Conservation (phyloP, 2,888 invertebrate species). For the Rhingia rostrata region DNA sequence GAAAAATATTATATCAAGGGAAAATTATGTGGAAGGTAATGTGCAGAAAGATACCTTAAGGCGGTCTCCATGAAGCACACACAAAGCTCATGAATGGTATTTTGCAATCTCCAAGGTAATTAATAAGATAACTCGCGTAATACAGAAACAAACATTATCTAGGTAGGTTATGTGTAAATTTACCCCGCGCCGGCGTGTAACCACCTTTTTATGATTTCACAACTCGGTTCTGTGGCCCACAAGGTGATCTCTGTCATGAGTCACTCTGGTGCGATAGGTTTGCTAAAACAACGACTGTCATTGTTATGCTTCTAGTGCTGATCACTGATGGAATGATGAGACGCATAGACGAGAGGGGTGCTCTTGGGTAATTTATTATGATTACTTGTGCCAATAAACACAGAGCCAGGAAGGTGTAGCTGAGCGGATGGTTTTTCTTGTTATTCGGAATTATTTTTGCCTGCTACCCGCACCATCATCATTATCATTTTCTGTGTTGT, state of each 20-base stretch:
- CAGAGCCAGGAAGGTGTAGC: conserved; percentile 47
- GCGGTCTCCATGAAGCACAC: conserved; percentile 15
- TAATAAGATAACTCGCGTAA: conserved; percentile 44
- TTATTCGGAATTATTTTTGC: conserved; percentile 24
- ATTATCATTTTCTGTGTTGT: neutral
- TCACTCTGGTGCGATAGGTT: conserved; percentile 6
- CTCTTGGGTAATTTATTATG: conserved; percentile 58
- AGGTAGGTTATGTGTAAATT: neutral
- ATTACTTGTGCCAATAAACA: conserved; percentile 52
- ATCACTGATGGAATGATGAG: conserved; percentile 7
- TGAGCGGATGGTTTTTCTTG: conserved; percentile 19
- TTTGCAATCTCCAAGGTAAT: conserved; percentile 57
- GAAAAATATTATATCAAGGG: conserved; percentile 29
- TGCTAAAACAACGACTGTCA: conserved; percentile 29
- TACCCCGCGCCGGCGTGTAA: conserved; percentile 4
- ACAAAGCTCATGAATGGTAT: conserved; percentile 4
- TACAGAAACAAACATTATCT: conserved; percentile 27
- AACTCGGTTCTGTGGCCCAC: conserved; percentile 22
- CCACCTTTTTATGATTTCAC: conserved; percentile 8
- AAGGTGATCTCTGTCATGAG: conserved; percentile 46
- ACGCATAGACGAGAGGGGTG: conserved; percentile 3
- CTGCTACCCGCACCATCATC: neutral
- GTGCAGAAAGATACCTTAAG: conserved; percentile 31
- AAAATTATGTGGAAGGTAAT: conserved; percentile 5
- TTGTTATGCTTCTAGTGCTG: conserved; percentile 24